Conservation (phyloP, 2,113 vertebrate species). For the Brienomyrus brachyistius region DNA sequence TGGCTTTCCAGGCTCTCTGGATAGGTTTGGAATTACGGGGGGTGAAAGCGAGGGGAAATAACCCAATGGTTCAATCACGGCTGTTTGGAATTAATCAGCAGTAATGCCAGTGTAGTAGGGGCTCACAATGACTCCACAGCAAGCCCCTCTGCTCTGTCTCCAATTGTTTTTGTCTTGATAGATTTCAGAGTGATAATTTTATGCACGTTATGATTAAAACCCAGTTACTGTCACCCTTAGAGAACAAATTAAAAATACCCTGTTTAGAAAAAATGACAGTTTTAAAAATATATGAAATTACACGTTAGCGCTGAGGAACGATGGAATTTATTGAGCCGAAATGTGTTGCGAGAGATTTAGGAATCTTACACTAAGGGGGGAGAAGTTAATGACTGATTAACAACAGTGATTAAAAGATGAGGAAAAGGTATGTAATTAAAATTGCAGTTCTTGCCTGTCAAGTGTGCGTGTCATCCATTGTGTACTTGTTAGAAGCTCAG, state of each 20-base stretch:
- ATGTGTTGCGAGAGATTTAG: slow-evolving; percentile 88
- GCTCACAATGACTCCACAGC: slow-evolving; percentile 85
- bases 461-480: slow-evolving; percentile 99
- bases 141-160: slow-evolving; percentile 77
- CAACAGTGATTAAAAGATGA: slow-evolving; percentile 91
- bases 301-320: slow-evolving; percentile 88
- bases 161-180: slow-evolving; percentile 87
- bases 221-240: slow-evolving; percentile 88
- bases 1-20: slow-evolving; percentile 35
- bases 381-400: slow-evolving; percentile 99
- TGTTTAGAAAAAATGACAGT: slow-evolving; percentile 89
- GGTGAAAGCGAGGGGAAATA: slow-evolving; percentile 20
- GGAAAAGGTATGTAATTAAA: slow-evolving; percentile 99
- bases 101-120: slow-evolving; percentile 78
- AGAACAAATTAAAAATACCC: slow-evolving; percentile 91
- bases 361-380: slow-evolving; percentile 81
- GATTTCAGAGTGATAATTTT: slow-evolving; percentile 89
- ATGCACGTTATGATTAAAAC: slow-evolving; percentile 95
- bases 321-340: slow-evolving; percentile 87
- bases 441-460: slow-evolving; percentile 99
- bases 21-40: slow-evolving; percentile 45
- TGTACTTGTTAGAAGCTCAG: slow-evolving; percentile 98
- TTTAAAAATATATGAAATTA: slow-evolving; percentile 97
- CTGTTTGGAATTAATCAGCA: slow-evolving; percentile 51
- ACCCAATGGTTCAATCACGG: slow-evolving; percentile 44